phyloP scores from a whole-genome alignment of 2,113 vertebrate genomes.

The Sinocyclocheilus grahami region DNA sequence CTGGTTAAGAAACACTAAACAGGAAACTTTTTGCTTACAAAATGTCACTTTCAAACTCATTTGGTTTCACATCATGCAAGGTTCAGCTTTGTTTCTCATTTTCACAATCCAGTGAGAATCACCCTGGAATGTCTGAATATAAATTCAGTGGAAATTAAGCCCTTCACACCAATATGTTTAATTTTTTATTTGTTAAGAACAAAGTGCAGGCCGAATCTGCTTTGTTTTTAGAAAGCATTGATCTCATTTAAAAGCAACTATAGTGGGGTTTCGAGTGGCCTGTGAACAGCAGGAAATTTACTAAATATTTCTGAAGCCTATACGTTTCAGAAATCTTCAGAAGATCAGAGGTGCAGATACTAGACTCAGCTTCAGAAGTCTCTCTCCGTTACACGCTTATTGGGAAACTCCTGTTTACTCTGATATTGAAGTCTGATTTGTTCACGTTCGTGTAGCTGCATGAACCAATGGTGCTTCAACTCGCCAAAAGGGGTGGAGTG shows the following conservation, averaged over 20 bases:
- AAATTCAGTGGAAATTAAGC: neutral
- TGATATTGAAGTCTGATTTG: too few species aligned
- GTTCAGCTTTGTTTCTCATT: neutral
- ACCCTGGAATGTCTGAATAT: neutral
- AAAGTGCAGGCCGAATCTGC: neutral
- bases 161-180: neutral
- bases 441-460: too few species aligned
- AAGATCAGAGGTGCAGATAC: neutral
- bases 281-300: neutral
- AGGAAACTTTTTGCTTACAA: too few species aligned
- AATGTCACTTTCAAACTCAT: neutral
- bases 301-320: neutral
- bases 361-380: neutral
- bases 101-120: neutral
- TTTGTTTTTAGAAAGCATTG: constrained; percentile 3
- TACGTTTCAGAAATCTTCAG: neutral
- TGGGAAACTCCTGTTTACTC: too few species aligned
- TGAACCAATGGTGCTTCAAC: too few species aligned
- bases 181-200: constrained; percentile 10
- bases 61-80: neutral
- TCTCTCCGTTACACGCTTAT: too few species aligned
- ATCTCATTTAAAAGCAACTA: neutral
- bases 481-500: too few species aligned
- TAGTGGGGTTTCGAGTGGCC: neutral
- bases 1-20: too few species aligned